Evolutionary conservation across 2,113 vertebrate genomes (phyloP).

Genomic region (Mus musculus): GRCm39 chr6:111842501-111843000

Average conservation of each 20-base stretch:
- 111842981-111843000: background rate
- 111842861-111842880: background rate
- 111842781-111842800: background rate
- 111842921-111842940: background rate
- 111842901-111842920: background rate
- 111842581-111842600: background rate
- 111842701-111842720: background rate
- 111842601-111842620: background rate
- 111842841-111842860: accelerated
- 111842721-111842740: background rate
- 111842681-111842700: background rate
- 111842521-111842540: background rate
- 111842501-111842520: background rate
- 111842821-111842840: background rate
- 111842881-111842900: background rate
- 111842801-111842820: background rate
- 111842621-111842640: no score
- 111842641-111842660: background rate
- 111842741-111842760: background rate
- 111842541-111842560: background rate
- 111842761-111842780: background rate
- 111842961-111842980: background rate
- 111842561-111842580: background rate
- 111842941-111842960: background rate
- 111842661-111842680: background rate